These are phyloP conservation scores for Gopherus evgoodei DNA, from an alignment of 2,113 vertebrate species.

Conservation along the genomic window DNA sequence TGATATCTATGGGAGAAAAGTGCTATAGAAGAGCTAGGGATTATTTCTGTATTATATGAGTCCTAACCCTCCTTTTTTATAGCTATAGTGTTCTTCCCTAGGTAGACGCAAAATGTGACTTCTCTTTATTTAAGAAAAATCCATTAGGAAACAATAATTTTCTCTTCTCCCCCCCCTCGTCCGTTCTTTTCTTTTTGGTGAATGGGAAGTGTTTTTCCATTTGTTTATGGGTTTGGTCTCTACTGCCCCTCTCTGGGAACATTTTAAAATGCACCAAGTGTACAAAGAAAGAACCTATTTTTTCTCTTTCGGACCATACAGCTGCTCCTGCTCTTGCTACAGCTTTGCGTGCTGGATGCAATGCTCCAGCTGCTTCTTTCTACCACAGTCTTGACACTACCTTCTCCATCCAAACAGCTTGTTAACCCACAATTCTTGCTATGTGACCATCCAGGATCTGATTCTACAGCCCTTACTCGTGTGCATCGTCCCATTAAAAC, in stretches of 20 bases:
- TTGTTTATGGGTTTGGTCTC: constrained; percentile 46
- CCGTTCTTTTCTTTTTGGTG: background rate
- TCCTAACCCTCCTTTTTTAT: background rate
- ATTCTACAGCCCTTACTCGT: background rate
- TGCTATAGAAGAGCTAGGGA: fast-evolving
- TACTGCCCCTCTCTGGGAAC: constrained; percentile 71
- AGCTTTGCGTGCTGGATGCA: background rate
- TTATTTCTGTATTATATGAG: background rate
- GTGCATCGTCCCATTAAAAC: no score
- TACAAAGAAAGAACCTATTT: background rate
- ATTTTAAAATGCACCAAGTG: constrained; percentile 28
- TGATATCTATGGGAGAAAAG: background rate
- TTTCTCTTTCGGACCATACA: background rate
- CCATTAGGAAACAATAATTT: background rate
- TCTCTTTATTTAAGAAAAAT: constrained; percentile 13
- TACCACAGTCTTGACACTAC: background rate
- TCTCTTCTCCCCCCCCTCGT: background rate
- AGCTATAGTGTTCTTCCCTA: background rate
- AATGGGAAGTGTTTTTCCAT: background rate
- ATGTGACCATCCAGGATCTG: background rate
- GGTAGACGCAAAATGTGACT: background rate
- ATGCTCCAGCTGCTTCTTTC: background rate
- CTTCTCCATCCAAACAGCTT: background rate
- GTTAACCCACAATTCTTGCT: background rate
- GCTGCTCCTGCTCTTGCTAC: background rate